These are phyloP conservation scores for Centrocercus urophasianus DNA, from an alignment of 2,113 vertebrate genomes.

Conservation along the genomic window DNA sequence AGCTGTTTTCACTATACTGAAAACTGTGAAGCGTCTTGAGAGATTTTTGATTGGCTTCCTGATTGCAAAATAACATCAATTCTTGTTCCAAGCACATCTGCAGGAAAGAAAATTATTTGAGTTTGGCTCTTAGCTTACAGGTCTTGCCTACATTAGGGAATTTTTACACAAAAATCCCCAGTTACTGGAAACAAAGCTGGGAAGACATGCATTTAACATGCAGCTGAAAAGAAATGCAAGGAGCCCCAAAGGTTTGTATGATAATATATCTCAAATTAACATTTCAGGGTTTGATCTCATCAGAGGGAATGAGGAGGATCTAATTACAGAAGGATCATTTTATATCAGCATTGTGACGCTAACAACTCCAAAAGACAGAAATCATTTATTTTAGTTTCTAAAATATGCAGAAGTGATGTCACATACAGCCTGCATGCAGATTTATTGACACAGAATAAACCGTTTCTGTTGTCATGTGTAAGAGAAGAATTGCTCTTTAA, in stretches of 20 bases:
- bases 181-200: not conserved
- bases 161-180: not conserved
- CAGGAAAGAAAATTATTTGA: slow-evolving; percentile 1
- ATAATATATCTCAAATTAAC: not conserved
- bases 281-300: not conserved
- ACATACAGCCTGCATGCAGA: not conserved
- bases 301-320: not conserved
- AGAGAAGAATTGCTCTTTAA: slow-evolving; percentile 18
- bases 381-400: slow-evolving; percentile 23
- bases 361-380: not conserved
- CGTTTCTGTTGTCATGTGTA: not conserved
- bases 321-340: not conserved
- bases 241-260: not conserved
- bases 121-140: not conserved
- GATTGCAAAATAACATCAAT: not conserved
- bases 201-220: not conserved
- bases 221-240: not conserved
- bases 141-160: not conserved
- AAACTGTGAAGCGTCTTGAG: not conserved
- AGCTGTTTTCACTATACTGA: not conserved
- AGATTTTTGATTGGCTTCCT: slow-evolving; percentile 1
- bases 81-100: not conserved
- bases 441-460: not conserved
- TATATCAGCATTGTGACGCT: not conserved
- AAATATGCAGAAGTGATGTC: slow-evolving; percentile 9